phyloP scores from a whole-genome alignment of 2,113 vertebrate species.

The Reinhardtius hippoglossoides region DNA sequence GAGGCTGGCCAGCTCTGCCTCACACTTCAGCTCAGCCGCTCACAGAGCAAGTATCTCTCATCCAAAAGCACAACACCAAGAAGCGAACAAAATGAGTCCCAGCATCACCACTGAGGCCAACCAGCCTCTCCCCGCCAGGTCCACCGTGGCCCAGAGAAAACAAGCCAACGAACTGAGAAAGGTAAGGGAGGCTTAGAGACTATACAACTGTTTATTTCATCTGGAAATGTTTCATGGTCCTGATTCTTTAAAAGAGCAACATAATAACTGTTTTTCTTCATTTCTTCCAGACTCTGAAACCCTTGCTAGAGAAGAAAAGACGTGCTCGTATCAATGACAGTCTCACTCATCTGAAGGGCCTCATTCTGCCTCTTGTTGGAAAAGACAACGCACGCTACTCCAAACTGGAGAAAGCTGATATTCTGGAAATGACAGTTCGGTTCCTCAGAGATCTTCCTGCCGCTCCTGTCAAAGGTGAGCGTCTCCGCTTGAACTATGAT shows the following conservation, averaged over 20 bases:
- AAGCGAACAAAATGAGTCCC: slow-evolving; percentile 72
- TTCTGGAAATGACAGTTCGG: slow-evolving; percentile 93
- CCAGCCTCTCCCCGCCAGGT: slow-evolving; percentile 56
- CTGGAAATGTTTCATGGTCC: not conserved
- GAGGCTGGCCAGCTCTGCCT: not conserved
- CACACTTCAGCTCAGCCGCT: slow-evolving; percentile 54
- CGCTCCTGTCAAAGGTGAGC: slow-evolving; percentile 79
- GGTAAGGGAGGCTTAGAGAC: slow-evolving; percentile 70
- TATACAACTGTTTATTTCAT: not conserved
- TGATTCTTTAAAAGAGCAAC: not conserved
- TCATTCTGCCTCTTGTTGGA: slow-evolving; percentile 88
- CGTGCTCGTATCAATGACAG: slow-evolving; percentile 91
- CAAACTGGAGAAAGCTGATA: slow-evolving; percentile 92
- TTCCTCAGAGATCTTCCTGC: slow-evolving; percentile 86
- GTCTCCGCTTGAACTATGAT: not conserved
- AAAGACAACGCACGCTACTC: slow-evolving; percentile 88
- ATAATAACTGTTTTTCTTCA: slow-evolving; percentile 15
- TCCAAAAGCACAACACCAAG: slow-evolving; percentile 45
- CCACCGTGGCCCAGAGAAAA: slow-evolving; percentile 84
- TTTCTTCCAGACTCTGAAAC: slow-evolving; percentile 85
- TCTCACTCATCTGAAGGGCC: slow-evolving; percentile 85
- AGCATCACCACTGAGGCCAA: slow-evolving; percentile 46
- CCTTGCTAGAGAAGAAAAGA: slow-evolving; percentile 86
- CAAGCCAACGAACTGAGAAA: slow-evolving; percentile 84
- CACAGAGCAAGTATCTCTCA: slow-evolving; percentile 10